Conservation (phyloP, 2,797 vertebrate species). For the Gephyroberyx darwinii region DNA sequence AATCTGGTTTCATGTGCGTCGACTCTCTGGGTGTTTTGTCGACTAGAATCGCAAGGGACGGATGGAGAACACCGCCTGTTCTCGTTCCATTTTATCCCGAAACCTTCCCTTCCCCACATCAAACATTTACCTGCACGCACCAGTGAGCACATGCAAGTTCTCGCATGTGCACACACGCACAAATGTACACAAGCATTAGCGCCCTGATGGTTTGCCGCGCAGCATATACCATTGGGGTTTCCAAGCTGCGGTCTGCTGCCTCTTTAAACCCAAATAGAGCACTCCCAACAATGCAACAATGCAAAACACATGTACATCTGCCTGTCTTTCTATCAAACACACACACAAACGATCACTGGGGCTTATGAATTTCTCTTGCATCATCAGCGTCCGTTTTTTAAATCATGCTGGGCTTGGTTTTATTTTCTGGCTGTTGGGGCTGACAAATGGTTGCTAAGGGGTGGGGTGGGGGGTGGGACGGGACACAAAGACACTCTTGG, state of each 20-base stretch:
- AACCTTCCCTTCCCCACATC: slow-evolving; percentile 77
- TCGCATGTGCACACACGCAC: slow-evolving; percentile 32
- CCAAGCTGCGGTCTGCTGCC: slow-evolving; percentile 49
- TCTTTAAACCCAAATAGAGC: slow-evolving; percentile 50
- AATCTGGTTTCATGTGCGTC: background rate
- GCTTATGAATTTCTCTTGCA: slow-evolving; percentile 19
- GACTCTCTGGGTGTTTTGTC: slow-evolving; percentile 48
- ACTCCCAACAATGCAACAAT: slow-evolving; percentile 40
- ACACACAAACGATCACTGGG: slow-evolving; percentile 1
- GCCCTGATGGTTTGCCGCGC: slow-evolving; percentile 40
- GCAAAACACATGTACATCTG: slow-evolving; percentile 66
- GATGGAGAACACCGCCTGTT: slow-evolving; percentile 55
- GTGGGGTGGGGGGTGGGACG: background rate
- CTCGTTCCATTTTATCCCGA: slow-evolving; percentile 65
- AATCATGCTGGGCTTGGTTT: slow-evolving; percentile 22
- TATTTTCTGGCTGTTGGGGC: slow-evolving; percentile 38
- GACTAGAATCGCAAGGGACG: slow-evolving; percentile 42
- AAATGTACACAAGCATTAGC: slow-evolving; percentile 52
- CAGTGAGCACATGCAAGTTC: slow-evolving; percentile 12
- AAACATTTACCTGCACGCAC: slow-evolving; percentile 76
- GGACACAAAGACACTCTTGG: slow-evolving; percentile 53
- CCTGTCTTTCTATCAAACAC: slow-evolving; percentile 24
- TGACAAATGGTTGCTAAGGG: slow-evolving; percentile 70
- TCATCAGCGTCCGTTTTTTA: slow-evolving; percentile 13
- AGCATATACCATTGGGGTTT: slow-evolving; percentile 51